Conservation (phyloP, 2,113 vertebrate genomes). For the Marmota monax region DNA sequence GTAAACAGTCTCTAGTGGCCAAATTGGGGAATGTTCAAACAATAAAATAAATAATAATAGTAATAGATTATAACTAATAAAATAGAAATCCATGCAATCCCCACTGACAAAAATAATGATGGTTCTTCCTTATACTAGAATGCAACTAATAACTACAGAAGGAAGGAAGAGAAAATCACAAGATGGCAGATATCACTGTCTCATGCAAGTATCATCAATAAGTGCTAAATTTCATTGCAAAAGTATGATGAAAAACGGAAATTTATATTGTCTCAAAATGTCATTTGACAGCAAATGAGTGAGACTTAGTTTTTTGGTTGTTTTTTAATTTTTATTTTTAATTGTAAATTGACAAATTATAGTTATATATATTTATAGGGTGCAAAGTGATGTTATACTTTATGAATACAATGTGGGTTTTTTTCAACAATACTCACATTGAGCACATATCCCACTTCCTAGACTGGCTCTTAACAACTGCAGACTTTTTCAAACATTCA, state of each 20-base stretch:
- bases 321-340: neutral
- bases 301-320: neutral
- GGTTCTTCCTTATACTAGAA: neutral
- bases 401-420: neutral
- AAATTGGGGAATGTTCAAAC: neutral
- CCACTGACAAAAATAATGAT: conserved; percentile 15
- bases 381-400: neutral
- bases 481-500: conserved; percentile 30
- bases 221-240: conserved; percentile 42
- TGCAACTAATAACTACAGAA: conserved; percentile 2
- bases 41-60: conserved; percentile 57
- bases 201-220: neutral
- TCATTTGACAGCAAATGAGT: conserved; percentile 32
- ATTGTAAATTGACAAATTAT: neutral
- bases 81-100: neutral
- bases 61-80: conserved; percentile 6
- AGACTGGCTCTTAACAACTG: conserved; percentile 21
- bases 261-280: conserved; percentile 20
- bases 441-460: neutral
- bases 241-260: neutral
- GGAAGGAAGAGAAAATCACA: conserved; percentile 14
- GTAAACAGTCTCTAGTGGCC: neutral
- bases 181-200: neutral
- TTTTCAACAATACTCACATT: neutral
- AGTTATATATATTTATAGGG: neutral